Base-by-base conservation (phyloP, 2,797 vertebrate genomes). In the Tragopan temminckii region DNA sequence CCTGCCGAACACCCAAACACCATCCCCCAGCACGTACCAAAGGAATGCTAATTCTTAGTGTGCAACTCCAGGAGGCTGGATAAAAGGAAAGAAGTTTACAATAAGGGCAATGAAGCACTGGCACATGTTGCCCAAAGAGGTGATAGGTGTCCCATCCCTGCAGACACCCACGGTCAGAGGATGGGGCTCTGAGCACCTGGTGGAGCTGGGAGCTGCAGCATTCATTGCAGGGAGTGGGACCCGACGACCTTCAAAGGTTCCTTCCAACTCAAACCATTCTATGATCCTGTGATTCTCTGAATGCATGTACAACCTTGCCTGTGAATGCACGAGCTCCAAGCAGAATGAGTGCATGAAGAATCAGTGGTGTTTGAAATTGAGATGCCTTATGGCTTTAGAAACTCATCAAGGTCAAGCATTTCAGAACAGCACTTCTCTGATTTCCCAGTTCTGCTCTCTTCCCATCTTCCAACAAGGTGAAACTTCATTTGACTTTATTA, bases 291-390 rank as follows among this genome's bases (percentile, higher is more conserved):
- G 29, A 53, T 53, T 53, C 52, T 29, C 27, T 53, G 29, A 14
- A 9, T 10, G 0, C 5, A 0, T 11, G 69, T 4, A 13, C 1
- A 7, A 8, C 19, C 29, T 45, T 12, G 27, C 24, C 33, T 12
- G 42, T 7, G 76, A n/a, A 7, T 40, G 36, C 0, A 0, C 13
- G 31, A 64, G 68, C 35, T 11, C 57, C 1, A 1, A 80, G 71
- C 18, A 31, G 5, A 10, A 10, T 0, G 2, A 57, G 19, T 0
- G 0, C 0, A 0, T 15, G 57, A 13, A 35, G 71, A 46, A 17
- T 5, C 14, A 1, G 7, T 50, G 19, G 52, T 19, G 53, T 40
- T 58, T 75, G 82, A 35, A 46, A 1, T 3, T 61, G 52, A 16
- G 1, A 1, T 14, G 58, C 9, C 8, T 52, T 24, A 8, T 58